Conservation (phyloP, 1,140 invertebrate species). For the Hycleus phaleratus region DNA sequence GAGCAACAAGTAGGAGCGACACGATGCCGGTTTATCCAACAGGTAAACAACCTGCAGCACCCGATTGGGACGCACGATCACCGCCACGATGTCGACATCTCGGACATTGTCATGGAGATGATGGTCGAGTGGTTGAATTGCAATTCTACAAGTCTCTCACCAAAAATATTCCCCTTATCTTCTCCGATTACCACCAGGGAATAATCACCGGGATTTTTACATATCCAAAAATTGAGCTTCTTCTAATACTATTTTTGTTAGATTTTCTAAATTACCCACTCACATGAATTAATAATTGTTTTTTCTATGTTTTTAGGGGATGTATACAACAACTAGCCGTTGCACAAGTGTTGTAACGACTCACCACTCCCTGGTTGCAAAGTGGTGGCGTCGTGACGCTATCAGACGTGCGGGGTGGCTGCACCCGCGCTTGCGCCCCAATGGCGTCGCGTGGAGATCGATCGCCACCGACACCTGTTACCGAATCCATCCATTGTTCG, state of each 20-base stretch:
- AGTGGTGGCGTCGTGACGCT: slow-evolving; percentile 29
- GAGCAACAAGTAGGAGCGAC: slow-evolving; percentile 37
- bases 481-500: slow-evolving; percentile 17
- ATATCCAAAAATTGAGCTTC: no score
- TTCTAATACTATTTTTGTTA: no score
- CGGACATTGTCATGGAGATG: neutral
- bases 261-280: no score
- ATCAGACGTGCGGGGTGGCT: slow-evolving; percentile 21
- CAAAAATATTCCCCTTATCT: no score
- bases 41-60: slow-evolving; percentile 33
- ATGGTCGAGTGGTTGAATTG: neutral
- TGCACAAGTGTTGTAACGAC: slow-evolving; percentile 15
- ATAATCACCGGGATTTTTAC: neutral
- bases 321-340: neutral
- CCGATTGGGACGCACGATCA: neutral
- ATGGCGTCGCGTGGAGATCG: slow-evolving; percentile 30
- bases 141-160: slow-evolving; percentile 1
- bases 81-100: neutral
- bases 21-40: slow-evolving; percentile 31
- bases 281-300: no score
- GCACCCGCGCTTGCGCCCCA: slow-evolving; percentile 26
- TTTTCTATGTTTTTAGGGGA: no score
- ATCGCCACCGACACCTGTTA: slow-evolving; percentile 40
- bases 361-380: slow-evolving; percentile 36
- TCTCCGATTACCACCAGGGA: no score